Evolutionary conservation across 2,888 invertebrate genomes (phyloP).

Genomic region (Emmelina monodactyla): DNA sequence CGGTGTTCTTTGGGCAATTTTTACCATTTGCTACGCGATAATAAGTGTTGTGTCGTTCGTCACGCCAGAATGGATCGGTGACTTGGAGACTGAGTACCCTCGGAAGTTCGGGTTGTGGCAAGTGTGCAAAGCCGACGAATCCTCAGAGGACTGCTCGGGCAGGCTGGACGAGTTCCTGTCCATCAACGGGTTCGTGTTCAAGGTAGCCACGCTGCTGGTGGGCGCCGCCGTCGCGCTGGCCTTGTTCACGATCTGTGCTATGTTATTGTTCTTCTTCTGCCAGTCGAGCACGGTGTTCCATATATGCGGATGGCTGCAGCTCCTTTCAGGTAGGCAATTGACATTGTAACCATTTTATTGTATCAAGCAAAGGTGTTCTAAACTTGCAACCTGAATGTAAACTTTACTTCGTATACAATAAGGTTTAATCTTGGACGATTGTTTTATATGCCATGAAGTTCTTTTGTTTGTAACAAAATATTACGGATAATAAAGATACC

Average conservation of each 20-base stretch:
- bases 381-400: no score
- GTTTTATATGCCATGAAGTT: no score
- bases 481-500: no score
- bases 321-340: slow-evolving; percentile 95
- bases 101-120: slow-evolving; percentile 95
- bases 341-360: no score
- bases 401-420: no score
- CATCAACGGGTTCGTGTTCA: slow-evolving; percentile 83
- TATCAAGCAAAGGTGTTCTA: no score
- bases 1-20: slow-evolving; percentile 97
- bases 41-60: slow-evolving; percentile 95
- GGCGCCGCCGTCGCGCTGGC: slow-evolving; percentile 86
- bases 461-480: no score
- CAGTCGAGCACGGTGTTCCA: slow-evolving; percentile 91
- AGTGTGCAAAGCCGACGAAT: slow-evolving; percentile 80
- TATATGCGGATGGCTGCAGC: slow-evolving; percentile 94
- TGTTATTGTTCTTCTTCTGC: slow-evolving; percentile 93
- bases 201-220: slow-evolving; percentile 88
- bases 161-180: slow-evolving; percentile 82
- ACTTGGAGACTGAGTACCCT: slow-evolving; percentile 83
- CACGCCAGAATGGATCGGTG: slow-evolving; percentile 92
- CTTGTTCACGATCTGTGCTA: slow-evolving; percentile 84
- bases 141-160: slow-evolving; percentile 84
- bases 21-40: slow-evolving; percentile 96
- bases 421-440: no score